phyloP scores from a whole-genome alignment of 2,797 vertebrate species.

The Rachycentron canadum region DNA sequence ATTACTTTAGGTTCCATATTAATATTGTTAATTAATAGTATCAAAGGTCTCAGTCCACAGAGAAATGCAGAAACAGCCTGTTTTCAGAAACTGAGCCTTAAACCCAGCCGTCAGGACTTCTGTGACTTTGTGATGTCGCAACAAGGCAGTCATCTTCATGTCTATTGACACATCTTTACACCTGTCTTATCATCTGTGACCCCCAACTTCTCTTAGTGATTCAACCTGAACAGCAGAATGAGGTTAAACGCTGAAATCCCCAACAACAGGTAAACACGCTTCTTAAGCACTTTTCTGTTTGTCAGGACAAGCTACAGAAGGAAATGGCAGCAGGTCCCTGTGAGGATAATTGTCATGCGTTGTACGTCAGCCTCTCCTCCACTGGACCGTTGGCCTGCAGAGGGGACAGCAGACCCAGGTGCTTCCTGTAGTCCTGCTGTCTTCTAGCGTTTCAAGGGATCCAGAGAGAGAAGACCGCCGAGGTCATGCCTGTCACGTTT shows the following conservation, averaged over 20 bases:
- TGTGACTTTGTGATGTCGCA: too few relatives aligned
- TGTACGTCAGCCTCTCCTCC: constrained; percentile 17
- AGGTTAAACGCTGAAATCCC: constrained; percentile 29
- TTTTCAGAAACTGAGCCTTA: too few relatives aligned
- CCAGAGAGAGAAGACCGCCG: constrained; percentile 19
- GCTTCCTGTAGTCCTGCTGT: constrained; percentile 35
- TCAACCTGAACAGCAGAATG: not conserved
- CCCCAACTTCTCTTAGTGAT: not conserved
- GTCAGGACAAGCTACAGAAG: constrained; percentile 6
- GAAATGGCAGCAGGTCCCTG: not conserved
- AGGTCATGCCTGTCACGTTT: constrained; percentile 60
- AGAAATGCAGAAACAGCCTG: too few relatives aligned
- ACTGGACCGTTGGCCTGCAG: not conserved
- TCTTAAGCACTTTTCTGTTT: not conserved
- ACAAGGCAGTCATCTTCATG: not conserved
- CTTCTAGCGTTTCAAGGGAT: constrained; percentile 35
- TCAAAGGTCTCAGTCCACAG: too few relatives aligned
- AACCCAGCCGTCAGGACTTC: too few relatives aligned
- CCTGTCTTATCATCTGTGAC: constrained; percentile 27
- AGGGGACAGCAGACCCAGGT: constrained; percentile 25
- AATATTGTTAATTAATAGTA: too few relatives aligned
- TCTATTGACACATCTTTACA: constrained; percentile 15
- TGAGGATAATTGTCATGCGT: constrained; percentile 47
- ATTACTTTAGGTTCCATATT: too few relatives aligned
- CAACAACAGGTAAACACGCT: not conserved